phyloP scores from a whole-genome alignment of 2,113 vertebrate species.

The Daboia siamensis region DNA sequence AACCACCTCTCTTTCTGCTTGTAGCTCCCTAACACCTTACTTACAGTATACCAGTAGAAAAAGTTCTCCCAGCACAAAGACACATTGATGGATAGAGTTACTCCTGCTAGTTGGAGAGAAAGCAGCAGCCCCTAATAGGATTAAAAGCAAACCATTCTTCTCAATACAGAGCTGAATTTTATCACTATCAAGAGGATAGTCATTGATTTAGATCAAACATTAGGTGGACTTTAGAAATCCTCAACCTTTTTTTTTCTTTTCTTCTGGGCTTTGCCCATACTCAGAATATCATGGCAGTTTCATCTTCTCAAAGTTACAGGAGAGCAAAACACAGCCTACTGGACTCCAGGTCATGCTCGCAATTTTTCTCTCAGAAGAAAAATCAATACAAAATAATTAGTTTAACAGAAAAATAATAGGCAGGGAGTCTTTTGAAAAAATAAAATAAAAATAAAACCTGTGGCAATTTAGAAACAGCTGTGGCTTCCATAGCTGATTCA shows the following conservation, averaged over 20 bases:
- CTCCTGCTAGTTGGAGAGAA: not conserved
- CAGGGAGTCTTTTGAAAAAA: conserved; percentile 1
- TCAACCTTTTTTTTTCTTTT: not conserved
- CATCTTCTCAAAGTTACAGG: conserved; percentile 20
- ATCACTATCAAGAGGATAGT: not conserved
- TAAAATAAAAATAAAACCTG: not conserved
- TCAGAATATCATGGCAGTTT: conserved; percentile 24
- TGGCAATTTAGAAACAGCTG: conserved; percentile 1
- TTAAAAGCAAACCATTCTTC: not conserved
- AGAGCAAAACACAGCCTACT: not conserved
- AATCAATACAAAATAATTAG: conserved; percentile 45
- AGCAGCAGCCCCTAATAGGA: not conserved
- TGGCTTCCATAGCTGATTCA: not conserved
- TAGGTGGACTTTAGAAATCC: not conserved
- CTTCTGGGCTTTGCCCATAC: conserved; percentile 41
- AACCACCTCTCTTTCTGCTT: not conserved
- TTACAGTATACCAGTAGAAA: not conserved
- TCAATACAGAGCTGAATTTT: not conserved
- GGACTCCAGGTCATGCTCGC: conserved; percentile 11
- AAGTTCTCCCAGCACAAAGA: not conserved
- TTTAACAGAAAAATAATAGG: conserved; percentile 33
- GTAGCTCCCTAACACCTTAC: not conserved
- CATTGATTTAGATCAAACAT: not conserved
- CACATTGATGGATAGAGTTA: not conserved
- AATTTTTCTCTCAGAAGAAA: conserved; percentile 26